phyloP scores from a whole-genome alignment of 2,797 vertebrate genomes.

The Taeniopygia guttata region DNA sequence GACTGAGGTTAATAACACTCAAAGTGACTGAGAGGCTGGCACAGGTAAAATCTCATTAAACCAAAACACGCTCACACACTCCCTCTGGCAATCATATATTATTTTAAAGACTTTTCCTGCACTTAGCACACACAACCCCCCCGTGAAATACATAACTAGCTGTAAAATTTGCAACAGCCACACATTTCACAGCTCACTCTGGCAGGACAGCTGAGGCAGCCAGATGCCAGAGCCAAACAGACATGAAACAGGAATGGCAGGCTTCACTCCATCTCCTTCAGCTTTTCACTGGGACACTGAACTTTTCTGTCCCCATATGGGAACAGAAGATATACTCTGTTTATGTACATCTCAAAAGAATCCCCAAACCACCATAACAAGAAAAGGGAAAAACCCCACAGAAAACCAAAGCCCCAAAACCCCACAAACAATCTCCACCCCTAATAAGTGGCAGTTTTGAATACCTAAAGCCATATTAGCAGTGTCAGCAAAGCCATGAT shows the following conservation, averaged over 20 bases:
- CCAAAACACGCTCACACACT: not conserved
- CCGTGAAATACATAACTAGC: not conserved
- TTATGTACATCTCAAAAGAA: not conserved
- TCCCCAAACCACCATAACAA: fast-evolving
- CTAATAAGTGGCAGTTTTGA: not conserved
- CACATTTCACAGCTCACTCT: not conserved
- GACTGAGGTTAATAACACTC: not conserved
- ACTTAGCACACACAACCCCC: not conserved
- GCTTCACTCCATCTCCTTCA: not conserved
- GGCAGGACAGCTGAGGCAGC: not conserved
- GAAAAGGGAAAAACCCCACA: not conserved
- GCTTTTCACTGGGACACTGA: not conserved
- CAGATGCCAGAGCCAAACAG: not conserved
- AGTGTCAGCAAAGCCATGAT: not conserved
- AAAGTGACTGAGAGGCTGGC: not conserved
- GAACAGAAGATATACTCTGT: not conserved
- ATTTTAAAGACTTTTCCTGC: not conserved
- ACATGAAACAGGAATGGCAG: not conserved
- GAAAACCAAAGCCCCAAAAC: not conserved
- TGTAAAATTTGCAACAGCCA: not conserved
- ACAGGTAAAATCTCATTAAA: not conserved
- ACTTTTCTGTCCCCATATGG: not conserved
- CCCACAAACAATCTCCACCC: not conserved
- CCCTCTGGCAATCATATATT: not conserved
- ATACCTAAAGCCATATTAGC: not conserved